phyloP scores from a whole-genome alignment of 64 coral and sea anemone species.

The Stylophora pistillata region DNA sequence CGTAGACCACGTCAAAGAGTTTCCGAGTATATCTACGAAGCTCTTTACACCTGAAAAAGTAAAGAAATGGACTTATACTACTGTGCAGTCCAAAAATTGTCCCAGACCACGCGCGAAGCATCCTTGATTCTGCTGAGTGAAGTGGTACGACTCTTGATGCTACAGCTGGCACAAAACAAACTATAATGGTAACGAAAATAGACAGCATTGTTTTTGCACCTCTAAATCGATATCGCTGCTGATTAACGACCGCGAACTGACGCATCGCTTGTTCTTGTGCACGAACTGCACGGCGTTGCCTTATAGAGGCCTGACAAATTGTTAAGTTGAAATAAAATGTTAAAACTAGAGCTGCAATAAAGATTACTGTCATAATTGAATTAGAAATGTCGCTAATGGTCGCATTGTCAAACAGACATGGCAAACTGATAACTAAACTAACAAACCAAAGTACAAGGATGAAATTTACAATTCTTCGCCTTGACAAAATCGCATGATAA shows the following conservation, averaged over 20 bases:
- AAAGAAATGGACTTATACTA: background rate
- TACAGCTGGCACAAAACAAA: conserved; percentile 4
- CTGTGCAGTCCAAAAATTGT: background rate
- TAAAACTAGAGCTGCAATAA: background rate
- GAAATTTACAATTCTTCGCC: background rate
- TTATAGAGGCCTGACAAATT: background rate
- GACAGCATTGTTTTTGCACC: conserved; percentile 1
- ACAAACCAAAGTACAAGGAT: background rate
- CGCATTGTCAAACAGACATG: background rate
- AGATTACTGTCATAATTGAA: background rate
- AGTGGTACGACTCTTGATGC: background rate
- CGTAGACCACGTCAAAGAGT: background rate
- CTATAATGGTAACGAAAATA: background rate
- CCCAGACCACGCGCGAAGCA: background rate
- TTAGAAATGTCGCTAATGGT: background rate
- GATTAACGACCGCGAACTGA: background rate
- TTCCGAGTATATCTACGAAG: conserved; percentile 21
- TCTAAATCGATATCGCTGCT: conserved; percentile 1
- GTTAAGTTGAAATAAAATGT: background rate
- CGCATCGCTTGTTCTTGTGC: background rate
- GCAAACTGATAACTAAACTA: background rate
- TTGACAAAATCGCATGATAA: background rate
- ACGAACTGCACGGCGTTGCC: background rate
- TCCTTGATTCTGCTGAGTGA: background rate
- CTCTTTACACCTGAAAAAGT: conserved; percentile 16